Conservation (phyloP, 37 sponge, comb jelly and placozoan species). For the Tethya wilhelma region DNA sequence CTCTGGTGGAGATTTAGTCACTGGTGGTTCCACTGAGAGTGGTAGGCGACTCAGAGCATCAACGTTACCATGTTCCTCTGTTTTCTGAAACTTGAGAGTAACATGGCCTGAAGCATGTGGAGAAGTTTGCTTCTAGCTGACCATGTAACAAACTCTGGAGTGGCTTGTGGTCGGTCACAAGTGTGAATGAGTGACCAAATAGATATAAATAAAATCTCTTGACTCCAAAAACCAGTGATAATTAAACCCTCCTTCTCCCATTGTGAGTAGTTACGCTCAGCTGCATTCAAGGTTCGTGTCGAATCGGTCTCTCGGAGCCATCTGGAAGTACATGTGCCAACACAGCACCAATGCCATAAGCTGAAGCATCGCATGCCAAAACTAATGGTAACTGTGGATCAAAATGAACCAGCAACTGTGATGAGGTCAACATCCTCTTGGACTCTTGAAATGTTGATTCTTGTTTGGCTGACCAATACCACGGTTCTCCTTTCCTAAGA, state of each 20-base stretch:
- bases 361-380: not conserved
- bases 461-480: constrained; percentile 5
- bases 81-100: constrained; percentile 9
- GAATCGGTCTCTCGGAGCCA: constrained; percentile 27
- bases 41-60: constrained; percentile 33
- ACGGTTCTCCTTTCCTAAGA: not conserved
- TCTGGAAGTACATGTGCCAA: constrained; percentile 3
- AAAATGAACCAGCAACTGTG: constrained; percentile 18
- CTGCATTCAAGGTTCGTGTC: constrained; percentile 1
- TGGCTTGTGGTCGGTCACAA: constrained; percentile 8
- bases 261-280: constrained; percentile 27
- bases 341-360: too few species aligned
- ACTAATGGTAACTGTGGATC: constrained; percentile 1
- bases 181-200: constrained; percentile 13
- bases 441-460: not conserved
- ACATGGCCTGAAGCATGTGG: constrained; percentile 2
- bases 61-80: constrained; percentile 11
- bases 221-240: constrained; percentile 15
- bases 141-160: constrained; percentile 21
- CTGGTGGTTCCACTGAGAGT: not conserved
- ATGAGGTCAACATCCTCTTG: not conserved
- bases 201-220: too few species aligned
- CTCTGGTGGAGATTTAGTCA: not conserved
- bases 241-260: constrained; percentile 21
- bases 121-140: constrained; percentile 1